Percentiles rank a stretch among this genome's conserved stretches.
These are phyloP conservation scores for Phaethornis superciliosus DNA, from an alignment of 2,113 vertebrate species.

Conservation along the genomic window DNA sequence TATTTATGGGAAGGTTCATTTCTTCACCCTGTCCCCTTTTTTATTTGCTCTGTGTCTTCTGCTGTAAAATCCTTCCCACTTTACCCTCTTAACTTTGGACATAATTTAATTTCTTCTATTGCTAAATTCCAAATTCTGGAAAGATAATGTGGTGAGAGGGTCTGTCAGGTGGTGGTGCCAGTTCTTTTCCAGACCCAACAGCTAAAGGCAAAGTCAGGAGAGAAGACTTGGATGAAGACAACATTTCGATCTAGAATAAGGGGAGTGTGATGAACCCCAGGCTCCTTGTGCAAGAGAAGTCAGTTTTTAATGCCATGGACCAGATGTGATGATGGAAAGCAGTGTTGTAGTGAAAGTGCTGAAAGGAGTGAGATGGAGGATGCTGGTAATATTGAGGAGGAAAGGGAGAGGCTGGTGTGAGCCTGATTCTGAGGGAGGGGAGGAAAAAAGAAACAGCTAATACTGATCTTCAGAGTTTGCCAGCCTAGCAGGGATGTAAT, in stretches of 20 bases:
- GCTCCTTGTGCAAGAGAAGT: neutral
- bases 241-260: neutral
- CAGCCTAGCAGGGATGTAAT: neutral
- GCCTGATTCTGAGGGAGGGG: neutral
- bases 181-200: neutral
- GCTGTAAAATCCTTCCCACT: neutral
- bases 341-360: neutral
- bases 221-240: neutral
- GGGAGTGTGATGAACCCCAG: neutral
- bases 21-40: neutral
- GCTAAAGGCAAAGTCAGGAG: neutral
- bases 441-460: neutral
- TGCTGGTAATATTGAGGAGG: neutral
- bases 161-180: rapidly evolving
- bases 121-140: neutral
- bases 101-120: neutral
- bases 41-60: neutral
- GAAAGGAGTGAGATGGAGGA: neutral
- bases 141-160: neutral
- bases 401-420: neutral
- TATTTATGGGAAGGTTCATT: neutral
- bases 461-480: neutral
- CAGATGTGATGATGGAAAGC: neutral
- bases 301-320: rapidly evolving
- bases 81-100: neutral